Evolutionary conservation across 2,888 invertebrate species (phyloP).

Genomic region (Tachina fera): DNA sequence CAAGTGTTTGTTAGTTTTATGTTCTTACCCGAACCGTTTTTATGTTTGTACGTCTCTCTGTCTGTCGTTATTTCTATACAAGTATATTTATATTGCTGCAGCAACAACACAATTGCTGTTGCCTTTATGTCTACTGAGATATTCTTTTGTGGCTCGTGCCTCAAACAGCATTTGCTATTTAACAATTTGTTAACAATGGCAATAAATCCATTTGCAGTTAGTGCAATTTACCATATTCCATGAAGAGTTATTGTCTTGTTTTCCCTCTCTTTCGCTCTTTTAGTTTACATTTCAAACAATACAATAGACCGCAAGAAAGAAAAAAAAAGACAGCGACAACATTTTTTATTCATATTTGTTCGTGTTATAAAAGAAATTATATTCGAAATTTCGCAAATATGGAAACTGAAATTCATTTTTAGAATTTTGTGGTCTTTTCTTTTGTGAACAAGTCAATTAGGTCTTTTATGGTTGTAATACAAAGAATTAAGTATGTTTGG

Average conservation of each 20-base stretch:
- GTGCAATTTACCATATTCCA: slow-evolving; percentile 73
- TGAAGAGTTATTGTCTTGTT: slow-evolving; percentile 62
- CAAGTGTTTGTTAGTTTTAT: slow-evolving; percentile 58
- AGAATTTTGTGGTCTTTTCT: slow-evolving; percentile 9
- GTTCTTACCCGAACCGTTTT: slow-evolving; percentile 54
- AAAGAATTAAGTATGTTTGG: neutral
- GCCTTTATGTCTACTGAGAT: slow-evolving; percentile 65
- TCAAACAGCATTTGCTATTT: slow-evolving; percentile 73
- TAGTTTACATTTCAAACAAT: slow-evolving; percentile 19
- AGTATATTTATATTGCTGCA: slow-evolving; percentile 13
- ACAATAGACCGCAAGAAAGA: slow-evolving; percentile 23
- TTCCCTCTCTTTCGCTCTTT: neutral
- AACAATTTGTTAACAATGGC: slow-evolving; percentile 76
- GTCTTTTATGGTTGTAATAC: slow-evolving; percentile 8
- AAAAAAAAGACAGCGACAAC: slow-evolving; percentile 8
- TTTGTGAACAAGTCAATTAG: slow-evolving; percentile 9
- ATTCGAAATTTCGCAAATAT: slow-evolving; percentile 31
- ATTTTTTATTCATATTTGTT: slow-evolving; percentile 33
- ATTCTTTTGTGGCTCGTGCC: slow-evolving; percentile 71
- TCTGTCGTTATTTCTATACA: neutral
- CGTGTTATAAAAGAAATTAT: slow-evolving; percentile 50
- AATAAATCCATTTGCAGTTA: slow-evolving; percentile 75
- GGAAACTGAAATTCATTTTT: slow-evolving; percentile 14
- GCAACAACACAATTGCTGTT: slow-evolving; percentile 54
- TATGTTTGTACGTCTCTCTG: slow-evolving; percentile 21